Base-by-base conservation (phyloP, 2,797 vertebrate genomes). In the Cyprinodon diabolis region DNA sequence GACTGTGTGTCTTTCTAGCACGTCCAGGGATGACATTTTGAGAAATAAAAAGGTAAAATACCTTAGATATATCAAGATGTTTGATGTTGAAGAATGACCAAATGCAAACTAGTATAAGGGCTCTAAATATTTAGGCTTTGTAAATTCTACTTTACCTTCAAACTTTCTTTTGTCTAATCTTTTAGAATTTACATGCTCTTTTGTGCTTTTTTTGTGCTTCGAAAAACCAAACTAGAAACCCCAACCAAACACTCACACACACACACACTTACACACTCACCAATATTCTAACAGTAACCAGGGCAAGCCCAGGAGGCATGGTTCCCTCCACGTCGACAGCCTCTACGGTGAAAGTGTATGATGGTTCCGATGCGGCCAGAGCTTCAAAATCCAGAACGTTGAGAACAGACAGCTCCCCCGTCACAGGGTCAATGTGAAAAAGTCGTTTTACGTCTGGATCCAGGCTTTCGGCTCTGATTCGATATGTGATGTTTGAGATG, bases 271-370 rank as follows among this genome's bases (percentile, higher is more conserved):
- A 76, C 75, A 30, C 51, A 84, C 88, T 78, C 83, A 99, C 98
- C 95, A 93, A 94, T 71, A 99, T 93, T 72, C 92, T 95, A 74
- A 99, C 95, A 0, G 96, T 96, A 75, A 99, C 96, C 0, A 96
- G 96, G 14, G 97, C 95, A 4, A 97, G 92, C 30, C 97, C 98
- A 0, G 97, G 97, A 40, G 97, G 98, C 98, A 99, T 99, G 6
- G 88, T 95, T 75, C 97, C 97, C 23, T 94, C 84, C 19, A 87
- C 85, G 71, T 98, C 97, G 0, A 94, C 89, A 55, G 97, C 97
- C 87, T 99, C 97, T 43, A 99, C 96, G 0, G 96, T 93, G 85
- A 99, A 98, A 1, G 94, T 96, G 87, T 96, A 96, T 0, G 89
- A 93, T 37, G 95, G 94, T 19, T 95, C 94, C 0, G 93, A 83